phyloP scores from a whole-genome alignment of 2,797 vertebrate genomes.

The Danio jaintianensis region DNA sequence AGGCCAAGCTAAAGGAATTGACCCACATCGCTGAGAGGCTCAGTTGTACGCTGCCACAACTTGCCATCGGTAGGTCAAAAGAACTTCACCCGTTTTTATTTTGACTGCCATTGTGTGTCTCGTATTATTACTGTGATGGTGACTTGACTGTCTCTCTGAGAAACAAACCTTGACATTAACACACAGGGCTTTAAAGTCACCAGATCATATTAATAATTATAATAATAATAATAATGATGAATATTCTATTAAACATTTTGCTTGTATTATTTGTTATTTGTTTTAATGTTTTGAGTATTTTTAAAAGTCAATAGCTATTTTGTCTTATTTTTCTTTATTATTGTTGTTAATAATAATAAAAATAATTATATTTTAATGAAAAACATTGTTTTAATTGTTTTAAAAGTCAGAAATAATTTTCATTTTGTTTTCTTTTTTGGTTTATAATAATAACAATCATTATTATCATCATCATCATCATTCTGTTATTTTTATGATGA shows the following conservation, averaged over 20 bases:
- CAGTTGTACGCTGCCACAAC: slow-evolving; percentile 95
- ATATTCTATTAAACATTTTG: no score
- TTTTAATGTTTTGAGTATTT: no score
- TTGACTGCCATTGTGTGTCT: not conserved
- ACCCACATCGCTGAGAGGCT: slow-evolving; percentile 91
- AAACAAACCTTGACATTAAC: slow-evolving; percentile 19
- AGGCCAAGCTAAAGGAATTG: slow-evolving; percentile 94
- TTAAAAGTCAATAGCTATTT: no score
- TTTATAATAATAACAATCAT: not conserved
- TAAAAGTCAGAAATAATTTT: not conserved
- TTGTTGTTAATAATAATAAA: no score
- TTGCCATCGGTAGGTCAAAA: slow-evolving; percentile 89
- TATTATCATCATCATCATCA: not conserved
- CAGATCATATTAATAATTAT: not conserved
- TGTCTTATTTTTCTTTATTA: no score
- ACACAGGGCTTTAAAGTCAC: not conserved
- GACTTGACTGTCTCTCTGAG: not conserved
- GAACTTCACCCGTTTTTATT: not conserved
- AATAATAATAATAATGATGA: no score
- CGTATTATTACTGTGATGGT: not conserved
- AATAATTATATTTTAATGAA: not conserved
- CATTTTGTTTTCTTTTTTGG: not conserved
- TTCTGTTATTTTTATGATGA: not conserved
- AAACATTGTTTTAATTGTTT: not conserved
- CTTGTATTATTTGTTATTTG: no score